Percentiles rank a stretch among this genome's conserved stretches.
These are phyloP conservation scores for Heliocidaris erythrogramma DNA, from an alignment of 35 echinoderm and acorn worm genomes.

Conservation along the genomic window DNA sequence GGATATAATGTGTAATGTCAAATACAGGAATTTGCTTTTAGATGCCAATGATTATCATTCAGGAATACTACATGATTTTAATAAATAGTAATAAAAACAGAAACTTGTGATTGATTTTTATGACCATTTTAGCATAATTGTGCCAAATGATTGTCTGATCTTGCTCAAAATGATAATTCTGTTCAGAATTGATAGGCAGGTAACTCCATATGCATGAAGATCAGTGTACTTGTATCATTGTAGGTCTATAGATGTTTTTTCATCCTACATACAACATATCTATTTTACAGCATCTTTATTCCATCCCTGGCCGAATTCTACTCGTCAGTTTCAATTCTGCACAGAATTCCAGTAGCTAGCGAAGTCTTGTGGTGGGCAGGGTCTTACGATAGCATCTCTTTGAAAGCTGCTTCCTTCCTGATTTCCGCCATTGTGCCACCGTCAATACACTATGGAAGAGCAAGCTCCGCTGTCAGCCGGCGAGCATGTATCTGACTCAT, in stretches of 20 bases:
- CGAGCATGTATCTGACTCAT: not conserved
- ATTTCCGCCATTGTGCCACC: conserved; percentile 7
- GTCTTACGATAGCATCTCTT: conserved; percentile 4
- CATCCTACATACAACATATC: too few relatives aligned
- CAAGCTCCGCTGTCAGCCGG: not conserved
- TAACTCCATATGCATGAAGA: too few relatives aligned
- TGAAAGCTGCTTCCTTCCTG: not conserved
- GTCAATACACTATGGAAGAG: not conserved
- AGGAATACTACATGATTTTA: too few relatives aligned
- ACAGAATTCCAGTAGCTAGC: not conserved
- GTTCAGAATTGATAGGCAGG: too few relatives aligned
- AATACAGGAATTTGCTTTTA: not conserved
- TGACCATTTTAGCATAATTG: too few relatives aligned
- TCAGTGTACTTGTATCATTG: too few relatives aligned
- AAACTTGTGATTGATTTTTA: too few relatives aligned
- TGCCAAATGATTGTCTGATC: too few relatives aligned
- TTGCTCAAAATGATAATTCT: too few relatives aligned
- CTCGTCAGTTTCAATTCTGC: not conserved
- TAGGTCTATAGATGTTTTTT: too few relatives aligned
- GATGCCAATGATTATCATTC: not conserved
- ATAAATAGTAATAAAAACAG: too few relatives aligned
- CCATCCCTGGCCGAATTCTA: not conserved
- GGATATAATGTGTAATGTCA: not conserved
- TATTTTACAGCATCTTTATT: too few relatives aligned
- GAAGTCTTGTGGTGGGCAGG: not conserved